A percentile compares a stretch with the other conserved stretches of the same genome.
Conservation (phyloP, 2,113 vertebrate genomes). For the Gallinago paraguaiae region DNA sequence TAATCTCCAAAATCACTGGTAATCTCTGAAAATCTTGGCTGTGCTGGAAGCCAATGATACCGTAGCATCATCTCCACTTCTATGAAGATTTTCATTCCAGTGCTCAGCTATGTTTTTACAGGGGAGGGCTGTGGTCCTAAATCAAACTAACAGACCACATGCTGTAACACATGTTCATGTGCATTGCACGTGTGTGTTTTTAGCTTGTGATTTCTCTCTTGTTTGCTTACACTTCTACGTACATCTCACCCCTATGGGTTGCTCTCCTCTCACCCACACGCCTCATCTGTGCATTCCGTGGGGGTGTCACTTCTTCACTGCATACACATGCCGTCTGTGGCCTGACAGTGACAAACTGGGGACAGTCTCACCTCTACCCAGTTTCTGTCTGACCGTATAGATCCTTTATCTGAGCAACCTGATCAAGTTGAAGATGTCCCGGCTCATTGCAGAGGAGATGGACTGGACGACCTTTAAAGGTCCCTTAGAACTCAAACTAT, state of each 20-base stretch:
- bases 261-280: neutral
- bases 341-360: neutral
- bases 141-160: neutral
- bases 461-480: neutral
- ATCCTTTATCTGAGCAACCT: neutral
- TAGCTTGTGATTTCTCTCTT: neutral
- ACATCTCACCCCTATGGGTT: accelerated
- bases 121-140: neutral
- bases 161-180: accelerated
- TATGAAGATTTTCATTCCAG: neutral
- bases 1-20: neutral
- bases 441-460: neutral
- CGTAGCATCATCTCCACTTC: neutral
- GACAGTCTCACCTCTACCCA: neutral
- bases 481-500: neutral
- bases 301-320: neutral
- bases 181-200: accelerated
- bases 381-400: neutral
- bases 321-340: too few relatives aligned
- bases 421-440: neutral
- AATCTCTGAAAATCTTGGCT: neutral
- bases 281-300: neutral
- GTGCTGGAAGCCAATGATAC: neutral
- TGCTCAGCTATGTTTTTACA: neutral
- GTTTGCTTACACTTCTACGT: neutral